phyloP scores from a whole-genome alignment of 2,888 invertebrate species.

The Arctia plantaginis region DNA sequence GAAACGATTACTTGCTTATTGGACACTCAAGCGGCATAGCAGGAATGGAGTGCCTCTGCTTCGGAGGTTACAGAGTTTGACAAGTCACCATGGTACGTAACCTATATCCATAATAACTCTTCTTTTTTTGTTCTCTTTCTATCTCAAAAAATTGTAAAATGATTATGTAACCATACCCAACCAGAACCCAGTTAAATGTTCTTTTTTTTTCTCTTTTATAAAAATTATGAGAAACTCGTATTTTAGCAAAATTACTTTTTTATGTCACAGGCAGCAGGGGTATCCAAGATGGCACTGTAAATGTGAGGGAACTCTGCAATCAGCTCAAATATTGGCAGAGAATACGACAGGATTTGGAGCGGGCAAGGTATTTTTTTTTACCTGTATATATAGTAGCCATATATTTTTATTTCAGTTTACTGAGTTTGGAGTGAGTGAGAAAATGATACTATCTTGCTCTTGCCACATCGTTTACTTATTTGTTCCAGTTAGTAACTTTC shows the following conservation, averaged over 20 bases:
- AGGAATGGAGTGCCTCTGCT: conserved; percentile 98
- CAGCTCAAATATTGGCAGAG: conserved; percentile 98
- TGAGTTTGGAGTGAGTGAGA: no score
- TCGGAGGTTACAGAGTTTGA: conserved; percentile 85
- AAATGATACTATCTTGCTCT: not conserved
- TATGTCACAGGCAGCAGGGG: conserved; percentile 77
- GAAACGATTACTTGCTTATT: conserved; percentile 96
- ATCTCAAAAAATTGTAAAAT: no score
- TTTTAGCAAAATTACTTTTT: not conserved
- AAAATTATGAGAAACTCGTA: not conserved
- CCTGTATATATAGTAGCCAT: no score
- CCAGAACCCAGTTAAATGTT: no score
- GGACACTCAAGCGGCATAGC: conserved; percentile 98
- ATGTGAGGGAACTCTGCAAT: conserved; percentile 91
- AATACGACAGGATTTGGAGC: conserved; percentile 96
- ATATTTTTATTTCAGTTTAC: no score
- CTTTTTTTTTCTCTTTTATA: no score
- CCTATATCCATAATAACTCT: not conserved
- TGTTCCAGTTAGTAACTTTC: no score
- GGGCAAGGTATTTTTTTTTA: conserved; percentile 88
- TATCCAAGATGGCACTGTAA: conserved; percentile 88
- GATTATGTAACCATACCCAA: no score
- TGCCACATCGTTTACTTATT: not conserved
- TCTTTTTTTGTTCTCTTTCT: not conserved
- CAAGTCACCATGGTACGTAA: conserved; percentile 66